phyloP scores from a whole-genome alignment of 2,797 vertebrate genomes.

The Scleropages formosus region DNA sequence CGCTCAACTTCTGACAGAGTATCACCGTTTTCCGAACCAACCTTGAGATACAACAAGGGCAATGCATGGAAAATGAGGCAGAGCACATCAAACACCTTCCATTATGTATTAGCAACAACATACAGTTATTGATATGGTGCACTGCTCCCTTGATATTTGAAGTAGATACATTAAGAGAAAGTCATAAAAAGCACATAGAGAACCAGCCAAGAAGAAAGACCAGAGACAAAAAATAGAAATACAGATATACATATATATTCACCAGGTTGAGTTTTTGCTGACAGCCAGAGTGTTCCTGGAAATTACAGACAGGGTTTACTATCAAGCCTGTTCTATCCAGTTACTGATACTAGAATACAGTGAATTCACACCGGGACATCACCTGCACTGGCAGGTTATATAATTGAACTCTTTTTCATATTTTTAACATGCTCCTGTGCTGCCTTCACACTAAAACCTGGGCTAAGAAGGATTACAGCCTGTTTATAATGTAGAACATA shows the following conservation, averaged over 20 bases:
- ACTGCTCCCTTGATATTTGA: background rate
- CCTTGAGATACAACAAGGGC: too few relatives aligned
- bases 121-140: background rate
- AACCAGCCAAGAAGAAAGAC: background rate
- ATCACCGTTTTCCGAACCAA: too few relatives aligned
- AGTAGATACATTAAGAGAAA: constrained; percentile 2
- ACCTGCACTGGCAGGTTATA: constrained; percentile 62
- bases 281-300: constrained; percentile 43
- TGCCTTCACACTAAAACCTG: constrained; percentile 46
- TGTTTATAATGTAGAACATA: background rate
- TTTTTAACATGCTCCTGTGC: constrained; percentile 58
- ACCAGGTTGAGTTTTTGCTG: background rate
- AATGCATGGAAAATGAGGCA: too few relatives aligned
- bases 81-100: too few relatives aligned
- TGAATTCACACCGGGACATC: constrained; percentile 58
- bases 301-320: constrained; percentile 53
- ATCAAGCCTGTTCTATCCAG: constrained; percentile 60
- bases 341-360: constrained; percentile 63
- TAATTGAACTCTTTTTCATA: constrained; percentile 55
- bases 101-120: too few relatives aligned
- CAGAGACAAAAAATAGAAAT: background rate
- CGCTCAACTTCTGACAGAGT: too few relatives aligned
- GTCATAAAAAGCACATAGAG: constrained; percentile 7
- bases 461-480: background rate
- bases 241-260: background rate